Evolutionary conservation across 2,888 invertebrate species (phyloP), one percentile per base, ranked within the genome.

Genomic region (Amiota mariae): DNA sequence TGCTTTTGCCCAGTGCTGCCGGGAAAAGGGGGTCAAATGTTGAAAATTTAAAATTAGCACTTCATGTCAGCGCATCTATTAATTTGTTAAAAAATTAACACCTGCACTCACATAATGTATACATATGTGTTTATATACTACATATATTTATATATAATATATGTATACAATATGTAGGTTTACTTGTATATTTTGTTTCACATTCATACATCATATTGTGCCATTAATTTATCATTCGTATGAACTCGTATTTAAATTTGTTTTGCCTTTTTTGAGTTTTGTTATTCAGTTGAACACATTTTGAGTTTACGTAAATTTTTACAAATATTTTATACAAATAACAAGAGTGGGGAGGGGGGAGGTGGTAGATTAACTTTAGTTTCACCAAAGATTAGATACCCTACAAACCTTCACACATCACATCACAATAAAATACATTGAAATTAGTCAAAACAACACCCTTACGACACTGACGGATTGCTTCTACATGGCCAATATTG

Each of bases 71-170:
- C 80, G 81, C 82, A 82, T 83, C 84, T 80, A 80, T 78, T 76
- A 82, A 84, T 84, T 82, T 84, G 81, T 76, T 81, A 72, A 79
- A 24, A 79, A 85, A 85, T 85, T 85, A 85, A 78, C 85, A 85
- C 84, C 78, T 84, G 72, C 70, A 66, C 36, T 36, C 68, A 64
- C 74, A 59, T 59, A 9, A 1, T 47, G 48, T 36, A 24, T 63
- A 48, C 20, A 61, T 61, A n/a, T 11, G 20, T 11, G 47, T 72
- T 66, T 56, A 24, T 24, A n/a, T n/a, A n/a, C n/a, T n/a, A n/a
- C n/a, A 46, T 57, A 48, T 70, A 64, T 71, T 68, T 61, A 9
- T 12, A 36, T 6, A 36, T 36, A 36, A 2, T 36, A 36, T 36
- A 36, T 36, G 36, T 36, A 6, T 6, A 36, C 36, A 0, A 36